Percentiles rank a stretch among this genome's conserved stretches.
Conservation (phyloP, 2,797 vertebrate species). For the Telmatherina bonti region DNA sequence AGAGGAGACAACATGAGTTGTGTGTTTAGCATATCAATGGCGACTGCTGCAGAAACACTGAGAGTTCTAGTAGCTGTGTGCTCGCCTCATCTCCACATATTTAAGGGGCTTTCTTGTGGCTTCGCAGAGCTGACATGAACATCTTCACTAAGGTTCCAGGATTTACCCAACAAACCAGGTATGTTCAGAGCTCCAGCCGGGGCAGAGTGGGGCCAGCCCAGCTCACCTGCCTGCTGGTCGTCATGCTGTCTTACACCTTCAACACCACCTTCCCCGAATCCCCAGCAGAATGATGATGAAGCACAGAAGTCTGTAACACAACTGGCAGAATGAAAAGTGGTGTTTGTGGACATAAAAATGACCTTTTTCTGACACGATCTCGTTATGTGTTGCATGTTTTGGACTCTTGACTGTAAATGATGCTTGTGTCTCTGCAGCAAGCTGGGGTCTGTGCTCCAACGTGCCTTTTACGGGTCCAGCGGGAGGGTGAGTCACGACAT, state of each 20-base stretch:
- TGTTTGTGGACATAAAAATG: neutral
- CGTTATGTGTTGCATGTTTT: neutral
- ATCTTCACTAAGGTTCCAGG: constrained; percentile 86
- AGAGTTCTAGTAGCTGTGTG: constrained; percentile 75
- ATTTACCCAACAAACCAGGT: constrained; percentile 87
- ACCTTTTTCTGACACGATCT: neutral
- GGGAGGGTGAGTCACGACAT: constrained; percentile 82
- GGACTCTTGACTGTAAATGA: neutral
- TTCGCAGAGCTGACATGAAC: constrained; percentile 85
- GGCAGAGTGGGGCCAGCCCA: constrained; percentile 3
- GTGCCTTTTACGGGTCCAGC: constrained; percentile 87
- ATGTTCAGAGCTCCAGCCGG: constrained; percentile 60
- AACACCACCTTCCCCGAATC: constrained; percentile 44
- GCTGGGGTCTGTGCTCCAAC: constrained; percentile 89
- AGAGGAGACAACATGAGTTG: neutral
- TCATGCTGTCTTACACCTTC: constrained; percentile 25
- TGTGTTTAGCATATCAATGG: constrained; percentile 85
- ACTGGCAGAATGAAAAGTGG: neutral
- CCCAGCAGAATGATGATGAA: constrained; percentile 4
- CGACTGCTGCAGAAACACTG: constrained; percentile 70
- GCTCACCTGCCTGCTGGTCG: constrained; percentile 28
- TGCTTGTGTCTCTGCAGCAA: constrained; percentile 77
- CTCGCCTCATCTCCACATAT: constrained; percentile 72
- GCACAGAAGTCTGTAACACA: neutral
- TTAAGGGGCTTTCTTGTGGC: constrained; percentile 79